Evolutionary conservation across 2,797 vertebrate species (phyloP), one percentile per base, ranked within the genome.

Genomic region (Mormyrops boulengeri): DNA sequence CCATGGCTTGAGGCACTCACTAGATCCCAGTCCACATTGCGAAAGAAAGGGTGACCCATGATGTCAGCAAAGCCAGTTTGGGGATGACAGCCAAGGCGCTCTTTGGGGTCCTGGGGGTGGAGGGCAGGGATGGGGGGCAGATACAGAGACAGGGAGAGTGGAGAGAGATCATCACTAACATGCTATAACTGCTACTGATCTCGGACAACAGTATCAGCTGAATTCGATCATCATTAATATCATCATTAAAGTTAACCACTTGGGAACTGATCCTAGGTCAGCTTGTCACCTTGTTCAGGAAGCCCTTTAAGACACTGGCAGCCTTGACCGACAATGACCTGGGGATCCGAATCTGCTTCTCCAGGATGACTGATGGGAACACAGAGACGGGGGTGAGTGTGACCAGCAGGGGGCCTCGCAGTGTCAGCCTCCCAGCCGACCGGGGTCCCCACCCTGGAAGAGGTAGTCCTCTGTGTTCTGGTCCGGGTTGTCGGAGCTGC

Each of bases 391-490:
- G 66, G 53, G 52, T 80, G 47, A 89, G 30, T 8, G 34, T 26
- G 38, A 80, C 41, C 12, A n/a, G 30, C 14, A 11, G 30, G 22
- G 2, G 22, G 49, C 26, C 55, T 49, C 14, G 1, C 52, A 41
- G 30, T 6, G n/a, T n/a, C 30, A 34, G 34, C 52, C 50, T 30
- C 1, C 52, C 50, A 17, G 85, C 6, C 14, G 66, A 14, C 66
- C 66, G 30, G 4, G 26, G 84, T 14, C 14, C 22, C 9, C 82
- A 98, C 99, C 98, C 97, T 99, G 99, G 94, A 99, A 99, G 92
- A 99, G 98, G 94, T 99, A 99, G 95, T 99, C 98, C 94, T 99
- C 98, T 88, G 99, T 99, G 95, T 99, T 99, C 96, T 99, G 98
- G 94, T 99, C 99, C 7, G 99, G 99, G 92, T 99, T 99, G 94